A percentile compares a stretch with the other conserved stretches of the same genome.
Evolutionary conservation across 2,113 vertebrate genomes (phyloP).

Genomic region (Microcebus lehilahytsara): DNA sequence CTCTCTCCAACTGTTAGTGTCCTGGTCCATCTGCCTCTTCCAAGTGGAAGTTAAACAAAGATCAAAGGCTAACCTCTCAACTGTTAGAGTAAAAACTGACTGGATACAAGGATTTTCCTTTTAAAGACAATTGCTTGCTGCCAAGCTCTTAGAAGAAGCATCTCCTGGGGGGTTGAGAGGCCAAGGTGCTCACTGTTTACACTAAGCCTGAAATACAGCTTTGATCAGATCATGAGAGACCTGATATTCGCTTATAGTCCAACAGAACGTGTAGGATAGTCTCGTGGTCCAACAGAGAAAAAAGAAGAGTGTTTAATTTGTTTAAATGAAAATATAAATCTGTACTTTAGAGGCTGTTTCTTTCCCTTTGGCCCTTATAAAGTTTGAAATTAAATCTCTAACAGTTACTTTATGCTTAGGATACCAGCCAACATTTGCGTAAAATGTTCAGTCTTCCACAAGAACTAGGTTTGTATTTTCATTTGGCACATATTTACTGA

Average conservation of each 20-base stretch:
- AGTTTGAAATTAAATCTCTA: slow-evolving; percentile 31
- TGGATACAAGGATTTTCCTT: neutral
- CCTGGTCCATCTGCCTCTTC: neutral
- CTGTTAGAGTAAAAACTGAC: neutral
- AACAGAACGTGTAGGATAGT: neutral
- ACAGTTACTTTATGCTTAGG: neutral
- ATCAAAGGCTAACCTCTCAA: slow-evolving; percentile 12
- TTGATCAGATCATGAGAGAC: slow-evolving; percentile 14
- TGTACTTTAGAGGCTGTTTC: slow-evolving; percentile 21
- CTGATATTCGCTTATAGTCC: slow-evolving; percentile 11
- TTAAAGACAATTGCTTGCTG: slow-evolving; percentile 38
- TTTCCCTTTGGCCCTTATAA: slow-evolving; percentile 31
- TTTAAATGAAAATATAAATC: slow-evolving; percentile 58
- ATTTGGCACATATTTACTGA: neutral
- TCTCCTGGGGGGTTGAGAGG: neutral
- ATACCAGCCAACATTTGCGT: neutral
- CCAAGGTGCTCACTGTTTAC: neutral
- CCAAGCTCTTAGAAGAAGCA: slow-evolving; percentile 33
- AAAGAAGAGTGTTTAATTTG: slow-evolving; percentile 36
- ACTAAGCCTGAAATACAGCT: slow-evolving; percentile 27
- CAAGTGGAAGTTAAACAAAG: slow-evolving; percentile 50
- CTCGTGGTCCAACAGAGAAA: neutral
- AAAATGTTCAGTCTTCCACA: neutral
- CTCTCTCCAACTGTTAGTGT: neutral
- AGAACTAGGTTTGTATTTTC: slow-evolving; percentile 1